These are phyloP conservation scores for Julus scanicus DNA, from an alignment of 2,888 invertebrate genomes.

Conservation along the genomic window DNA sequence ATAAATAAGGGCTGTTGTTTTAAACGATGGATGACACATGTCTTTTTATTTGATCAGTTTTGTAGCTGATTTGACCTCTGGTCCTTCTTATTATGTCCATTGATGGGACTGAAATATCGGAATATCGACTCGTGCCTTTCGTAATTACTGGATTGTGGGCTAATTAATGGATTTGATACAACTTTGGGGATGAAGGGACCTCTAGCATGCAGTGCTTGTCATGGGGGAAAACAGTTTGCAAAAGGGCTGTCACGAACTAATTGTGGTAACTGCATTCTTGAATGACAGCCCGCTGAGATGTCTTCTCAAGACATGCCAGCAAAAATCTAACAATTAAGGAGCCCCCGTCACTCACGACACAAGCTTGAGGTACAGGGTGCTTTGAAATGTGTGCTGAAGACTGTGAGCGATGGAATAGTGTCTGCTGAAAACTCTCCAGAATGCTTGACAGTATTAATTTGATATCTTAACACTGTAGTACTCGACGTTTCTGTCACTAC, in stretches of 20 bases:
- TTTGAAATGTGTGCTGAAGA: neutral
- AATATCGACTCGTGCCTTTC: constrained; percentile 33
- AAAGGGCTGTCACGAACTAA: constrained; percentile 33
- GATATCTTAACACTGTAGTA: no score
- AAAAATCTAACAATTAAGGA: constrained; percentile 33
- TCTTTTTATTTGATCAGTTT: neutral
- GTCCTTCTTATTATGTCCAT: neutral
- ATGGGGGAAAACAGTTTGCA: constrained; percentile 33
- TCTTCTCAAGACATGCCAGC: constrained; percentile 33
- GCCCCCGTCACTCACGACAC: constrained; percentile 17
- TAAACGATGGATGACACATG: constrained; percentile 26
- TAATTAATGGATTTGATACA: constrained; percentile 33
- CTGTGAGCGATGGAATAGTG: neutral
- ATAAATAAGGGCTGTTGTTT: neutral
- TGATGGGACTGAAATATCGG: neutral
- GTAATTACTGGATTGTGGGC: constrained; percentile 19
- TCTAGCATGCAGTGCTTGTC: constrained; percentile 3
- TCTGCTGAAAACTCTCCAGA: no score
- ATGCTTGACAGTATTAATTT: no score
- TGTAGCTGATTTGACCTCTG: neutral
- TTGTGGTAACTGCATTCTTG: constrained; percentile 33
- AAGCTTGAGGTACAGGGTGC: neutral
- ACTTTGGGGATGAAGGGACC: constrained; percentile 25
- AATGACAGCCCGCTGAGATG: constrained; percentile 18
- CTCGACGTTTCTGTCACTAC: no score